Conservation (phyloP, 2,888 invertebrate species). For the Oligia latruncula region DNA sequence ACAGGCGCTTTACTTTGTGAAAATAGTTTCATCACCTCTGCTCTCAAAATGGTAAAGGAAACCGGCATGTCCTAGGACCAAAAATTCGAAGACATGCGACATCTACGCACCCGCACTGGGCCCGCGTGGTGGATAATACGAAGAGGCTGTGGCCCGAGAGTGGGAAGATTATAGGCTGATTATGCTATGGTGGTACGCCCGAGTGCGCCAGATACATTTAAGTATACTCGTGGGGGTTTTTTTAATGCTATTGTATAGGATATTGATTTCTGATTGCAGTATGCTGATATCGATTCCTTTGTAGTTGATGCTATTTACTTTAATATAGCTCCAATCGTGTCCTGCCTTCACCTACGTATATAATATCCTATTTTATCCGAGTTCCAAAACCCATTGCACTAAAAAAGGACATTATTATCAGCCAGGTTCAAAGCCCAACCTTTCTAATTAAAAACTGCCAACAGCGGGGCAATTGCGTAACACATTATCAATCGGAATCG, state of each 20-base stretch:
- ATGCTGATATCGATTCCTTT: neutral
- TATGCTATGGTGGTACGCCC: too few species aligned
- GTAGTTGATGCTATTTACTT: neutral
- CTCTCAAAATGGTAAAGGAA: too few species aligned
- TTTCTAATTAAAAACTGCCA: constrained; percentile 2
- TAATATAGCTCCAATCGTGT: neutral
- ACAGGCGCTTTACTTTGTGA: too few species aligned
- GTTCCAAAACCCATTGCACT: neutral
- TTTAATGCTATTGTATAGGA: neutral
- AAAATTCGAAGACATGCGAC: too few species aligned
- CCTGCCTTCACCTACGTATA: neutral
- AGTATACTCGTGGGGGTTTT: neutral
- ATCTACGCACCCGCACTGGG: too few species aligned
- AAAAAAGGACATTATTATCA: neutral
- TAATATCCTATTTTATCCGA: neutral
- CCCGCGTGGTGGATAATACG: too few species aligned
- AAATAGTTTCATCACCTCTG: too few species aligned
- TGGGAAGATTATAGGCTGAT: too few species aligned
- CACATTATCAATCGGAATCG: too few species aligned
- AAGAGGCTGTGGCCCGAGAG: too few species aligned
- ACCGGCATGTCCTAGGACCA: too few species aligned
- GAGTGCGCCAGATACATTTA: neutral
- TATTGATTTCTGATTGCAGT: neutral
- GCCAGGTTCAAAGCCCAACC: neutral
- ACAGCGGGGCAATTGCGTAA: too few species aligned